These are phyloP conservation scores for Muntiacus muntjak DNA, from an alignment of 2,113 vertebrate species.

Conservation along the genomic window DNA sequence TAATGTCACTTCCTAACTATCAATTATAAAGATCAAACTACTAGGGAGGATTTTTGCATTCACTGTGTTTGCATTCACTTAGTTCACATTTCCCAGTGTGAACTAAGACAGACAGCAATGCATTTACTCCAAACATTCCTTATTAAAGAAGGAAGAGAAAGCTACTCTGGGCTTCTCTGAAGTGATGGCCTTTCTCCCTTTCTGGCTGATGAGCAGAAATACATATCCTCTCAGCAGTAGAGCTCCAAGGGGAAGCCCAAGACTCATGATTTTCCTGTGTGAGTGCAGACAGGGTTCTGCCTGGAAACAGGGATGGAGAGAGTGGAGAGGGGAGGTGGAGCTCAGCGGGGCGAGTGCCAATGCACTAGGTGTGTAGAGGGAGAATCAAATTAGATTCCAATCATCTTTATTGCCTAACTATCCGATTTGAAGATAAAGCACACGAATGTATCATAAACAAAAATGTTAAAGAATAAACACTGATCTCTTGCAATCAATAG, in stretches of 20 bases:
- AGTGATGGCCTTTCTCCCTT: not conserved
- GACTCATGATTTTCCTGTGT: not conserved
- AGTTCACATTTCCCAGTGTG: not conserved
- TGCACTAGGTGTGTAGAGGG: accelerated
- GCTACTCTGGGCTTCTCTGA: not conserved
- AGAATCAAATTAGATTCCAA: not conserved
- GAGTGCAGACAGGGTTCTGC: not conserved
- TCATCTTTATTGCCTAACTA: not conserved
- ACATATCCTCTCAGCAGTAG: not conserved
- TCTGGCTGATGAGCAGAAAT: not conserved
- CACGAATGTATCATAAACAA: not conserved
- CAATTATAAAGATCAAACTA: not conserved
- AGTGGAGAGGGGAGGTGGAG: not conserved
- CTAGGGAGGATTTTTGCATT: not conserved
- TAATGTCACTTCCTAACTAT: not conserved
- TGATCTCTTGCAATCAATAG: not conserved
- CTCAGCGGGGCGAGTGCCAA: not conserved
- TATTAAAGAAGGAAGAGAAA: not conserved
- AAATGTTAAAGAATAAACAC: not conserved
- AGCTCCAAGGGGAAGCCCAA: not conserved
- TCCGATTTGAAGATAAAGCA: not conserved
- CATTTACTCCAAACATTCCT: not conserved
- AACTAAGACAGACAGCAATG: not conserved
- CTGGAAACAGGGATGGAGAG: not conserved
- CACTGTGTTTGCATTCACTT: not conserved